Evolutionary conservation across 2,888 invertebrate genomes (phyloP), one percentile per base, ranked within the genome.

Genomic region (Limnephilus auricula): DNA sequence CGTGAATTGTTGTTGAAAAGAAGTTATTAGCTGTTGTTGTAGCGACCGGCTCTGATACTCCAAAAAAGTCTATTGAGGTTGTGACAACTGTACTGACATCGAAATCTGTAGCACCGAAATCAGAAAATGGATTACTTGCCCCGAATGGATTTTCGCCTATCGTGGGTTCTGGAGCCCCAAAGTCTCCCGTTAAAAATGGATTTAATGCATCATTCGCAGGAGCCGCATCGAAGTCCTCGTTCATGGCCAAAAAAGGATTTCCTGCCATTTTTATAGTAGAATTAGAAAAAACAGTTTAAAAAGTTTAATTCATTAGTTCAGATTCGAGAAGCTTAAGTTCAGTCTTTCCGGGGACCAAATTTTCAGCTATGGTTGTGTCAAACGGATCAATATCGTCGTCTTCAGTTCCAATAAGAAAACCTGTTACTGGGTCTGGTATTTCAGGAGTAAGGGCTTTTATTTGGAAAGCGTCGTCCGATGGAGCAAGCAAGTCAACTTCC

Each of bases 221-320:
- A 6, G 96, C 95, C 45, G 96, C 95, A 4, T 95, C 94, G 89
- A 96, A 96, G 87, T 97, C 96, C 93, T 98, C 98, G 93, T 97
- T 97, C 94, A 96, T 96, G 95, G 98, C 97, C 90, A 98, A 95
- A 94, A 98, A 98, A 34, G 98, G 98, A 96, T 98, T 98, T 87
- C 94, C 95, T 85, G 97, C 98, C 97, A 97, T 97, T 93, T 94
- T 96, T 92, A 93, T 5, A 50, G 86, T 30, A 32, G 83, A 31
- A 2, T 83, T 32, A 9, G 45, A 85, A 13, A 50, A 82, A 30
- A 65, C 31, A 32, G 83, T 86, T 18, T 6, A 78, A 30, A 50
- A 45, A 90, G 10, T 9, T 92, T 93, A 93, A 32, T 95, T 95
- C 93, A 96, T 96, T 93, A 98, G 95, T 94, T 98, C 98, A 89